These are phyloP conservation scores for Drosophila nigromelanica DNA, from an alignment of 1,140 invertebrate species.

Conservation along the genomic window DNA sequence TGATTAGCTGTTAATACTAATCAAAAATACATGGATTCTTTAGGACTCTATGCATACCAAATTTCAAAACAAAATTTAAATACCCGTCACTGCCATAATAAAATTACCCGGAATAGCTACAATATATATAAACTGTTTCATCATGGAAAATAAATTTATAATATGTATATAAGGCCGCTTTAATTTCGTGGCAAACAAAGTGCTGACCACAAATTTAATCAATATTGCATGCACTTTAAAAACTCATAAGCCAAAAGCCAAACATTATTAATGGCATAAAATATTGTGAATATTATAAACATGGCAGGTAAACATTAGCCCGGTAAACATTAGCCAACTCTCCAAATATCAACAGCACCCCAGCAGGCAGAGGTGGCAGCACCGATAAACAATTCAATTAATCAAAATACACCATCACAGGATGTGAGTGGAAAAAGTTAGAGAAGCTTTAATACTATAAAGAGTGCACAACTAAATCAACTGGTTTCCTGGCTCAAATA, in stretches of 20 bases:
- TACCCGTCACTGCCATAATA: neutral
- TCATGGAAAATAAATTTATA: slow-evolving; percentile 8
- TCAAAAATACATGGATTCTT: too few species aligned
- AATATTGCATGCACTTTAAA: slow-evolving; percentile 54
- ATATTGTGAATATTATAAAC: slow-evolving; percentile 48
- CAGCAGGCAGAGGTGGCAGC: slow-evolving; percentile 4
- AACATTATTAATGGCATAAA: slow-evolving; percentile 52
- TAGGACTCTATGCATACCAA: too few species aligned
- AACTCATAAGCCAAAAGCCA: slow-evolving; percentile 48
- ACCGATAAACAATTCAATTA: slow-evolving; percentile 61
- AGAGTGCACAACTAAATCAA: neutral
- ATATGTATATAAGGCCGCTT: slow-evolving; percentile 5
- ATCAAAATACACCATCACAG: slow-evolving; percentile 19
- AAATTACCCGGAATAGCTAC: neutral
- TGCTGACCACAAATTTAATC: slow-evolving; percentile 41
- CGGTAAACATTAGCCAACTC: slow-evolving; percentile 7
- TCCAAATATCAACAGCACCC: slow-evolving; percentile 16
- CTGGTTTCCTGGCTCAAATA: too few species aligned
- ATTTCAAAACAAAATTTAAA: neutral
- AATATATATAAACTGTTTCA: slow-evolving; percentile 1
- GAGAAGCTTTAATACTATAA: slow-evolving; percentile 1
- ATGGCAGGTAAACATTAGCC: slow-evolving; percentile 39
- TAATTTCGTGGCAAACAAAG: slow-evolving; percentile 9
- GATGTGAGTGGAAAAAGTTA: neutral
- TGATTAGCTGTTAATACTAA: too few species aligned